Evolutionary conservation across 2,797 vertebrate species (phyloP), one percentile per base, ranked within the genome.

Genomic region (Prionace glauca): DNA sequence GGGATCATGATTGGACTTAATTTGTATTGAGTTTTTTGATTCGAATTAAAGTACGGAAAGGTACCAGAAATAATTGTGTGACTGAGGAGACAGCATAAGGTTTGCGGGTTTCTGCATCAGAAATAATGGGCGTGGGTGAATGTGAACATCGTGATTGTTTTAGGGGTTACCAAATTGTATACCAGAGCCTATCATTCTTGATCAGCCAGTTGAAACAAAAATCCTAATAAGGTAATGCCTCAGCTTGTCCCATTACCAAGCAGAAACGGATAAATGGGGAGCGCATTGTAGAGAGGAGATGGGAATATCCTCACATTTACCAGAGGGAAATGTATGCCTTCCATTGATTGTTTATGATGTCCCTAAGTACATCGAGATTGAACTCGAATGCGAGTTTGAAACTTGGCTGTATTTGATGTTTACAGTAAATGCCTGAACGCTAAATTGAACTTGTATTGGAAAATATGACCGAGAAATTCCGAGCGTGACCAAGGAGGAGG

Each of bases 401-500:
- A 69, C 24, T 67, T 41, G 32, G 2, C 90, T 41, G n/a, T 2
- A 36, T 36, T 92, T 69, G n/a, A 24, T 36, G 65, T 69, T 69
- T 92, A 69, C n/a, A 92, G 90, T 69, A 92, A 92, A 92, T 92
- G 22, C 9, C 90, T 92, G 16, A 69, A 26, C 36, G 10, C 36
- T 69, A 3, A 69, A 36, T 92, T 67, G 36, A 69, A 41, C n/a
- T 2, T 2, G 65, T 29, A 60, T 62, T 69, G 90, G 90, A 92
- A 92, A 92, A 92, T 92, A 92, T 92, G 65, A 92, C 20, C 0
- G 69, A 65, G 87, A 90, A 90, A 69, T 92, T 2, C 90, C 18
- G 22, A 92, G 88, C n/a, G 20, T 67, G 88, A 67, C 18, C n/a
- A 41, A 92, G 20, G 36, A 24, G 41, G 65, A 26, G 11, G 41